These are phyloP conservation scores for Orthosia gracilis DNA, from an alignment of 2,888 invertebrate genomes.

Conservation along the genomic window DNA sequence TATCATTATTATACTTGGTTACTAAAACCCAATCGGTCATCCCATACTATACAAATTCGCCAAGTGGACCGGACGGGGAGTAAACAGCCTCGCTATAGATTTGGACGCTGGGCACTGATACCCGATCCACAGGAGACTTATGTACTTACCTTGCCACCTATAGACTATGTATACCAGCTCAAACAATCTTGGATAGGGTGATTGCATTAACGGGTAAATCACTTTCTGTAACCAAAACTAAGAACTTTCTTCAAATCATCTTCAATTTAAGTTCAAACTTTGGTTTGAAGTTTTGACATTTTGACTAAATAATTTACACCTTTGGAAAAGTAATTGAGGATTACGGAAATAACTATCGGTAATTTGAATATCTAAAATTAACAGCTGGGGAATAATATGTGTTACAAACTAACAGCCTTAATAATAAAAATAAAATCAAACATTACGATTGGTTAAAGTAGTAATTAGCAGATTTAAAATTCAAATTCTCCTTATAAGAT, in stretches of 20 bases:
- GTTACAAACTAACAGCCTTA: too few species aligned
- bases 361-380: background rate
- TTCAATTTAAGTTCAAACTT: background rate
- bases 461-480: too few species aligned
- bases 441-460: too few species aligned
- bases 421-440: too few species aligned
- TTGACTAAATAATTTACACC: background rate
- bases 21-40: slow-evolving; percentile 34
- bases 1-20: slow-evolving; percentile 8
- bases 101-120: slow-evolving; percentile 35
- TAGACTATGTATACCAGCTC: slow-evolving; percentile 12
- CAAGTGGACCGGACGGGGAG: slow-evolving; percentile 49
- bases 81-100: slow-evolving; percentile 56
- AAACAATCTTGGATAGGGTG: slow-evolving; percentile 33
- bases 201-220: slow-evolving; percentile 31
- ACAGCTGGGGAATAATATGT: too few species aligned
- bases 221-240: slow-evolving; percentile 7
- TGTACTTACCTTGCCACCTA: slow-evolving; percentile 14
- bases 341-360: background rate
- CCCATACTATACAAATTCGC: slow-evolving; percentile 56
- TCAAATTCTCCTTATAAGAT: too few species aligned
- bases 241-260: slow-evolving; percentile 17
- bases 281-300: slow-evolving; percentile 13
- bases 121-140: slow-evolving; percentile 28
- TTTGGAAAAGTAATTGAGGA: background rate